phyloP scores from a whole-genome alignment of 2,113 vertebrate genomes.

The Lasiurus borealis region DNA sequence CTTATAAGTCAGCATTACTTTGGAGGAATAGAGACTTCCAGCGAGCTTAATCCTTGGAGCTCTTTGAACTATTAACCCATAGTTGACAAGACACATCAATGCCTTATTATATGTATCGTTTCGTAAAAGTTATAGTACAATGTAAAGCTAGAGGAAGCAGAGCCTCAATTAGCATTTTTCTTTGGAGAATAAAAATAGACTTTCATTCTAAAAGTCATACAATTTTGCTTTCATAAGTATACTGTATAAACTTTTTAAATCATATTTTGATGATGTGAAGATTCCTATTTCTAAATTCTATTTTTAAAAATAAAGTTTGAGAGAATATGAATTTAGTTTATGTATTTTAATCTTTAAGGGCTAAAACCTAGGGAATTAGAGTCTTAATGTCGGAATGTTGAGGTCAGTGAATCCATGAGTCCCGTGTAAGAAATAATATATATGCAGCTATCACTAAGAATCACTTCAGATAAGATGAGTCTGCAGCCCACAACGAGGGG shows the following conservation, averaged over 20 bases:
- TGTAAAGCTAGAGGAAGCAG: constrained; percentile 14
- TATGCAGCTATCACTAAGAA: neutral
- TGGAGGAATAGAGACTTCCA: neutral
- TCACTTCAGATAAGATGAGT: neutral
- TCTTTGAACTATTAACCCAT: constrained; percentile 31
- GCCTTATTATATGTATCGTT: constrained; percentile 39
- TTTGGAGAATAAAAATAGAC: constrained; percentile 44
- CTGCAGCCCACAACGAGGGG: neutral
- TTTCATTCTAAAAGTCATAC: constrained; percentile 60
- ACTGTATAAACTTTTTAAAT: constrained; percentile 60
- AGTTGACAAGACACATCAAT: constrained; percentile 54
- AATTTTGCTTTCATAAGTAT: constrained; percentile 54
- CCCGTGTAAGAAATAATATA: neutral
- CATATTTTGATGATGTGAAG: constrained; percentile 71
- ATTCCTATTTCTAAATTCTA: constrained; percentile 61
- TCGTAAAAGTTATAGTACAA: constrained; percentile 32
- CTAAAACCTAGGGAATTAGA: constrained; percentile 34
- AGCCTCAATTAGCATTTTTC: constrained; percentile 64
- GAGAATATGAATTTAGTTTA: constrained; percentile 45
- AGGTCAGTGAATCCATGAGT: neutral
- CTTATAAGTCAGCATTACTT: constrained; percentile 24
- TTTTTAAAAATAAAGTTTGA: constrained; percentile 55
- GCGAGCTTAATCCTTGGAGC: neutral
- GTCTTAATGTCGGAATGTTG: constrained; percentile 54
- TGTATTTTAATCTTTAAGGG: constrained; percentile 11